Conservation (phyloP, 1,140 invertebrate species). For the Schlechtendalia chinensis region DNA sequence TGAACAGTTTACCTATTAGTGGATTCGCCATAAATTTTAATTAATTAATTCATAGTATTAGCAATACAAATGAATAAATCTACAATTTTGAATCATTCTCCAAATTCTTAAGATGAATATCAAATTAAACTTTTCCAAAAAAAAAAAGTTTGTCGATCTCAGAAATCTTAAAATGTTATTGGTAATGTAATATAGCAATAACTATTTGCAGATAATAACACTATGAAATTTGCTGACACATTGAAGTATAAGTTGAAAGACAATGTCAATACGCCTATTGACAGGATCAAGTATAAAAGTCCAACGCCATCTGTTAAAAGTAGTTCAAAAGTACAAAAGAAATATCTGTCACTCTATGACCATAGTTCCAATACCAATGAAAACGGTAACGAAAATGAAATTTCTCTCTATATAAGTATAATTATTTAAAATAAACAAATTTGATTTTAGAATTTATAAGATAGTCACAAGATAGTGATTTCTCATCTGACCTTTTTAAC, state of each 20-base stretch:
- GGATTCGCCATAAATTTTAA: neutral
- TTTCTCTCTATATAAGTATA: neutral
- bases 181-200: neutral
- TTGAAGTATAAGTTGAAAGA: conserved; percentile 20
- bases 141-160: too few relatives aligned
- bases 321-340: conserved; percentile 21
- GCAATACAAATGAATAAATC: conserved; percentile 2
- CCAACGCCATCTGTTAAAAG: conserved; percentile 9
- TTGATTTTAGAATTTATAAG: too few relatives aligned
- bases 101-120: conserved; percentile 17
- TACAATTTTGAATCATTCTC: neutral
- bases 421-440: too few relatives aligned
- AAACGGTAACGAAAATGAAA: neutral
- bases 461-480: too few relatives aligned
- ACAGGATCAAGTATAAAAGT: conserved; percentile 10
- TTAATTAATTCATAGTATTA: neutral
- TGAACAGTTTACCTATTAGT: neutral
- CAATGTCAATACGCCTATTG: neutral
- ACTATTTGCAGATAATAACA: conserved; percentile 26
- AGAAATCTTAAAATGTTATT: too few relatives aligned
- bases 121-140: conserved; percentile 24
- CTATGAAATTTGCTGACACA: conserved; percentile 23
- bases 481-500: too few relatives aligned
- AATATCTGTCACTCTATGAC: neutral
- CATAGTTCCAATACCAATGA: neutral